phyloP scores from a whole-genome alignment of 2,888 invertebrate genomes.

The Fragum whitleyi region DNA sequence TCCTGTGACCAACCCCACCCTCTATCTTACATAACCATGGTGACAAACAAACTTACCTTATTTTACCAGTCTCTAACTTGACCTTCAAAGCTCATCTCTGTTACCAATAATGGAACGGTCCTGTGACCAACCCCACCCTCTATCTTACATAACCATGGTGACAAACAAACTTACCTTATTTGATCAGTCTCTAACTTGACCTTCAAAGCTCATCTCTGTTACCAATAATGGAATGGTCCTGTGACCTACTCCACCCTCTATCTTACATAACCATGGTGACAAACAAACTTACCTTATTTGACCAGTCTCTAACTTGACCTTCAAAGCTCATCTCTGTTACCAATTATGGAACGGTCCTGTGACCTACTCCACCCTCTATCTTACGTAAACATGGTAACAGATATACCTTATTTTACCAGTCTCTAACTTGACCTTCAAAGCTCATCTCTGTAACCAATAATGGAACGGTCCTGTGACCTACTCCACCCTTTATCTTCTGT shows the following conservation, averaged over 20 bases:
- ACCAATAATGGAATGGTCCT: constrained; percentile 93
- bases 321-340: too few species aligned
- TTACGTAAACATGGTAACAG: constrained; percentile 90
- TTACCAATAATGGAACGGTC: constrained; percentile 91
- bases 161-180: too few species aligned
- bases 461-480: constrained; percentile 95
- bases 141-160: constrained; percentile 87
- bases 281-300: too few species aligned
- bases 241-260: constrained; percentile 95
- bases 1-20: constrained; percentile 94
- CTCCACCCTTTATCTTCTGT: constrained; percentile 93
- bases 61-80: constrained; percentile 94
- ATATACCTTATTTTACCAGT: constrained; percentile 92
- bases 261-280: constrained; percentile 86
- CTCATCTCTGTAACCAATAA: constrained; percentile 91
- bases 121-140: constrained; percentile 96
- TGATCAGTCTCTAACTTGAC: constrained; percentile 94
- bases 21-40: constrained; percentile 88
- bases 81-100: constrained; percentile 93
- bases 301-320: too few species aligned
- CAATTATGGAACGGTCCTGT: constrained; percentile 95
- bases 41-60: constrained; percentile 46
- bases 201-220: constrained; percentile 93
- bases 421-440: constrained; percentile 91
- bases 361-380: constrained; percentile 95